Evolutionary conservation across 2,113 vertebrate genomes (phyloP).

Genomic region (Aldabrachelys gigantea): DNA sequence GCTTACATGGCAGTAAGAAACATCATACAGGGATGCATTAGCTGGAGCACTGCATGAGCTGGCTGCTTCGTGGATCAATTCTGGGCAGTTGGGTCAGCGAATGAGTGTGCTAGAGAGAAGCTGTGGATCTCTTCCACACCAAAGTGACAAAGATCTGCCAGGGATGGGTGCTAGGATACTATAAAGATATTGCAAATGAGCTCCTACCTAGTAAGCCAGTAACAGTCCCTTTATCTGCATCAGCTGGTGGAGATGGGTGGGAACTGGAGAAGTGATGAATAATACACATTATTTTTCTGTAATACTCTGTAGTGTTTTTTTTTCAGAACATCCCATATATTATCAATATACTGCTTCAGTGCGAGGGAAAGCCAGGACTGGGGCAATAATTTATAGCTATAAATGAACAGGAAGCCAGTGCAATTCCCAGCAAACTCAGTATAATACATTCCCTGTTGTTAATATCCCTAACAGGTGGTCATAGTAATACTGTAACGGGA

Average conservation of each 20-base stretch:
- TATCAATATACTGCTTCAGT: neutral
- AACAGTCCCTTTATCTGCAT: neutral
- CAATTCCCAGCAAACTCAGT: neutral
- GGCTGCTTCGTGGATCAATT: neutral
- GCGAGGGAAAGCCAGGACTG: neutral
- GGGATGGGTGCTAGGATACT: too few relatives aligned
- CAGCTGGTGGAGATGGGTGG: neutral
- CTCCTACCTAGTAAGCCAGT: rapidly evolving
- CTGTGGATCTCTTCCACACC: too few relatives aligned
- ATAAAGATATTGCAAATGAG: rapidly evolving
- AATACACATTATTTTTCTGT: neutral
- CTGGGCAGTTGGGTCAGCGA: neutral
- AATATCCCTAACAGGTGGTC: neutral
- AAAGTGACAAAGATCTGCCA: too few relatives aligned
- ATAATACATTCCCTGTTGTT: neutral
- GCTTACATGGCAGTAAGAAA: neutral
- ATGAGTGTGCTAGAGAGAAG: neutral
- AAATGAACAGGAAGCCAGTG: neutral
- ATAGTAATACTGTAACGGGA: neutral
- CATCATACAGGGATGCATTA: neutral
- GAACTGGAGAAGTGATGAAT: neutral
- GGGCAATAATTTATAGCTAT: neutral
- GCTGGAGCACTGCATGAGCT: neutral
- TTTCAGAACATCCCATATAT: neutral
- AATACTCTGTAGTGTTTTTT: too few relatives aligned